A percentile compares a stretch with the other conserved stretches of the same genome.
Evolutionary conservation across 2,888 invertebrate species (phyloP).

Genomic region (Bellardia bayeri): DNA sequence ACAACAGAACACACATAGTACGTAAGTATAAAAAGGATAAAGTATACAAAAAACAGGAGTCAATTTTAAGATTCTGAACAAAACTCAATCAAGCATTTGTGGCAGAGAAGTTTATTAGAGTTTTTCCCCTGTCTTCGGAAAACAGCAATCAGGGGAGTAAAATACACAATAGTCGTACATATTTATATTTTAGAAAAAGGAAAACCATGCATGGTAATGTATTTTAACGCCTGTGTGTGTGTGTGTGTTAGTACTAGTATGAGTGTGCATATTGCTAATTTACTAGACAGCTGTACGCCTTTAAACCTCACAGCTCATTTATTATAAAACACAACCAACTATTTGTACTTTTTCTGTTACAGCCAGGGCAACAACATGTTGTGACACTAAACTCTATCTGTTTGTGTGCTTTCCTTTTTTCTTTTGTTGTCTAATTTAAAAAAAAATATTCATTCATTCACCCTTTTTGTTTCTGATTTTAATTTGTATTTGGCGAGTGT

Average conservation of each 20-base stretch:
- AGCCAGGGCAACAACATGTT: conserved; percentile 60
- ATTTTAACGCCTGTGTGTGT: conserved; percentile 30
- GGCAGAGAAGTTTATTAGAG: conserved; percentile 67
- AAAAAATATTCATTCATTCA: conserved; percentile 31
- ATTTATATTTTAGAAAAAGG: not conserved
- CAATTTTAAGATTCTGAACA: conserved; percentile 41
- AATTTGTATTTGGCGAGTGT: conserved; percentile 13
- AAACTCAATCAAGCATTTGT: conserved; percentile 64
- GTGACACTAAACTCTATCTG: conserved; percentile 61
- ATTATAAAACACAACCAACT: conserved; percentile 79
- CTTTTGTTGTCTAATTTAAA: conserved; percentile 19
- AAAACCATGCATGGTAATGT: not conserved
- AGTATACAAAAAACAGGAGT: conserved; percentile 2
- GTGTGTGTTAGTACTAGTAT: conserved; percentile 47
- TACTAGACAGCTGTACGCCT: conserved; percentile 83
- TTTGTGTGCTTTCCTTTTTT: conserved; percentile 34
- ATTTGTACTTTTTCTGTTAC: conserved; percentile 20
- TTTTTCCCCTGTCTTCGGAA: not conserved
- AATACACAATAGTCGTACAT: not conserved
- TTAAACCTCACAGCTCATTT: conserved; percentile 83
- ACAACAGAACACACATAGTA: not conserved
- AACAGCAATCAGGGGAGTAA: not conserved
- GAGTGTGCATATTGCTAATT: conserved; percentile 80
- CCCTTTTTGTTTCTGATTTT: conserved; percentile 42
- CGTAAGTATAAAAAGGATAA: not conserved